phyloP scores from a whole-genome alignment of 1,140 invertebrate genomes.

The Zaprionus lachaisei region DNA sequence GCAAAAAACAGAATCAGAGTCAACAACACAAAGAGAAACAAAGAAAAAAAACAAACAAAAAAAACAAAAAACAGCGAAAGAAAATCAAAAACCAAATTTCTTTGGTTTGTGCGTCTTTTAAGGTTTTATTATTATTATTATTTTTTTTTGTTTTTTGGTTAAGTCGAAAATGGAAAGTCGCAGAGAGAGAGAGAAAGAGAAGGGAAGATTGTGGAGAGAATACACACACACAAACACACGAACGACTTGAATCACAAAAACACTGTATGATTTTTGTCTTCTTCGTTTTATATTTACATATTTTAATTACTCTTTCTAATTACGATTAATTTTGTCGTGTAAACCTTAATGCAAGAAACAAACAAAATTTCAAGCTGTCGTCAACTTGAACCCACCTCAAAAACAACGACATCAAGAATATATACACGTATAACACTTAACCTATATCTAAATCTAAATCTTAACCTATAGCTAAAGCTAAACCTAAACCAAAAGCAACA shows the following conservation, averaged over 20 bases:
- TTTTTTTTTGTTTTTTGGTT: constrained; percentile 18
- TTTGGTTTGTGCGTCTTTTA: constrained; percentile 29
- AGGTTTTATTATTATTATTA: constrained; percentile 16
- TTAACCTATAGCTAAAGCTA: constrained; percentile 1
- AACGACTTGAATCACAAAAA: background rate
- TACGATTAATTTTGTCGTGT: constrained; percentile 37
- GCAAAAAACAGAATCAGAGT: constrained; percentile 20
- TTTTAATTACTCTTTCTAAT: constrained; percentile 24
- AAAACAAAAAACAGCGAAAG: constrained; percentile 3
- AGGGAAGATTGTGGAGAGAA: background rate
- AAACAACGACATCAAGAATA: constrained; percentile 16
- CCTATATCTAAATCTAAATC: constrained; percentile 9
- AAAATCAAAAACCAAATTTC: constrained; percentile 22
- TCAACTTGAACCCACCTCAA: constrained; percentile 39
- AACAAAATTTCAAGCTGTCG: constrained; percentile 44
- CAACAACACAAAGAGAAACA: constrained; percentile 31
- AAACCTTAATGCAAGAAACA: constrained; percentile 17
- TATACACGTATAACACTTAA: constrained; percentile 3
- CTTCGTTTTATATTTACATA: constrained; percentile 6
- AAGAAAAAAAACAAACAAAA: constrained; percentile 12
- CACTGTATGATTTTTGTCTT: constrained; percentile 23
- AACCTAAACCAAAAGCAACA: constrained; percentile 20
- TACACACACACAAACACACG: background rate
- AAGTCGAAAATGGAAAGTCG: constrained; percentile 5
- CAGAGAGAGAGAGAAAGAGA: background rate